Evolutionary conservation across 23 tunicate genomes (phyloP), one percentile per base, ranked within the genome.

Genomic region (Halocynthia aurantium): DNA sequence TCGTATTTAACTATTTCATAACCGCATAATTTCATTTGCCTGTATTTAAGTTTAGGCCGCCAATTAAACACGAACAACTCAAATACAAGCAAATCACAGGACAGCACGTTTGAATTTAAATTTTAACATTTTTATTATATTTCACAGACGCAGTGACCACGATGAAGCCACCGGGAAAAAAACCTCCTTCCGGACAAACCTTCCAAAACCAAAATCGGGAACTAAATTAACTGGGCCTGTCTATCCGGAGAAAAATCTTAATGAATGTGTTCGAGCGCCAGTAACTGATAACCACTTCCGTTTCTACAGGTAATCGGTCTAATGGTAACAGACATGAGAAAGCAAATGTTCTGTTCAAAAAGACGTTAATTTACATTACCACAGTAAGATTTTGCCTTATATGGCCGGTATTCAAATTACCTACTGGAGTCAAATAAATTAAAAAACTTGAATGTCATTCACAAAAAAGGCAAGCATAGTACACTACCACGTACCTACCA

Each of bases 201-300:
- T 84, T 7, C 85, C 88, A 20, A 76, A 56, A 52, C 57, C 19
- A 19, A 40, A 44, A 6, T 70, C 72, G 22, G 53, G 52, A 6
- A 76, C 85, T 50, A 78, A 84, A 44, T n/a, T 7, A 22, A 69
- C 54, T n/a, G 95, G 95, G 12, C 96, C 96, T 18, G 73, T 89
- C 57, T 89, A 79, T 76, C 61, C 57, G 6, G 83, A 89, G 31
- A 52, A 84, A 62, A 82, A 65, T 6, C 31, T 10, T 49, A 49
- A 49, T 52, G 83, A 76, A 18, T 89, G 96, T 57, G 61, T 89
- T 21, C 67, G 62, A 10, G 88, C 96, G 20, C 83, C 83, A 12
- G 69, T 65, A 15, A 70, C 83, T 7, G 85, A 89, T 31, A 75
- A 84, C 63, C 96, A 89, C 57, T 84, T 89, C 80, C 75, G 96